Percentiles rank a stretch among this genome's conserved stretches.
Conservation (phyloP, 2,113 vertebrate species). For the Paramormyrops kingsleyae region DNA sequence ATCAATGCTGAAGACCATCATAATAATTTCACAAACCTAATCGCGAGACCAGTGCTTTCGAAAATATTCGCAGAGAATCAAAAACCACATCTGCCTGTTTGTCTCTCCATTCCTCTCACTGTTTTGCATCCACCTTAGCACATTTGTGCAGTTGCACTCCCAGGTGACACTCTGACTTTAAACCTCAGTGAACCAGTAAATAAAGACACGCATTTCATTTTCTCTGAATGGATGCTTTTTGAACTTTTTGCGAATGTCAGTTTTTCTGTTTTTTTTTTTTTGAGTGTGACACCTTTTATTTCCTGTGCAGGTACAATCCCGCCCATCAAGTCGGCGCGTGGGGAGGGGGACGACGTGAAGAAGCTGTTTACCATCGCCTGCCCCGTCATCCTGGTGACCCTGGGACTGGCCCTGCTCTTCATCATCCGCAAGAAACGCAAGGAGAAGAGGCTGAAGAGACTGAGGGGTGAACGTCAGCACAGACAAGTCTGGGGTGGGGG, state of each 20-base stretch:
- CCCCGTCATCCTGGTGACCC: conserved; percentile 85
- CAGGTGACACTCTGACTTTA: neutral
- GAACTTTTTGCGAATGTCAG: neutral
- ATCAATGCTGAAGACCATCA: neutral
- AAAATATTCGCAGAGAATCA: neutral
- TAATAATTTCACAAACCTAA: neutral
- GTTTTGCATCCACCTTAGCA: neutral
- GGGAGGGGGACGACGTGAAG: conserved; percentile 88
- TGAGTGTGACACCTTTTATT: neutral
- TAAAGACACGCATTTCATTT: neutral
- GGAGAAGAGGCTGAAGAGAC: conserved; percentile 89
- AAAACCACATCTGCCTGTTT: neutral
- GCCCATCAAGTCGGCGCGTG: conserved; percentile 89
- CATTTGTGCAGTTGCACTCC: neutral
- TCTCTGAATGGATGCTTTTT: neutral
- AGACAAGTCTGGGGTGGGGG: neutral
- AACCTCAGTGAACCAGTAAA: neutral
- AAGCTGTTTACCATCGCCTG: conserved; percentile 94
- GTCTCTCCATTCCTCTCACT: neutral
- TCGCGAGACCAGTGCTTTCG: neutral
- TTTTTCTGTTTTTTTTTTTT: neutral
- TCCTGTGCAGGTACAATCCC: conserved; percentile 80
- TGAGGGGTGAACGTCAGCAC: conserved; percentile 75
- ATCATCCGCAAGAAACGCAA: conserved; percentile 94
- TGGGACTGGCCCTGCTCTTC: conserved; percentile 86